Base-by-base conservation (phyloP, 2,888 invertebrate genomes). In the Sinotaia quadrata region DNA sequence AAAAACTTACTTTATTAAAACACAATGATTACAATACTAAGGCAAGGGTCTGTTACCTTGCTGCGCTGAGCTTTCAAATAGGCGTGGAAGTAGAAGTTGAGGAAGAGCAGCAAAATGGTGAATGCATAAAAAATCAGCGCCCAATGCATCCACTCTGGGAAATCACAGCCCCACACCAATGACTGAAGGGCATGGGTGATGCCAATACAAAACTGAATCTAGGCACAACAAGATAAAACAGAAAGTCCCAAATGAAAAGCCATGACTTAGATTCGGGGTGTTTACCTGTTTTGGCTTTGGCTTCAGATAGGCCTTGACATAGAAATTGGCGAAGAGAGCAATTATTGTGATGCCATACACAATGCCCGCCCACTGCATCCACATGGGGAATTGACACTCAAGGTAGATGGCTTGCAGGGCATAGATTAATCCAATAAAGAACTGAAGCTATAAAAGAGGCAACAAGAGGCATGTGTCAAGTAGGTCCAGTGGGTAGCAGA, bases 321-420 rank as follows among this genome's bases (percentile, higher is more conserved):
- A 97, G 91, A 96, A 97, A 89, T 96, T 95, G 87, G 93, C 93
- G 91, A 97, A 97, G 59, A 97, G 91, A 92, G 95, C 94, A 91
- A 95, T 94, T 92, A 97, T 97, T 92, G 96, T 94, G 76, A 96
- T 93, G 1, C 96, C 97, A 89, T 97, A 96, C 91, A 94, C 93
- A 2, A 86, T 74, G 15, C 81, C 84, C 3, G 80, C 75, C 74
- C 78, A 82, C 71, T 80, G 78, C 83, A 86, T 85, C 82, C 84
- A 85, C 36, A 75, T 69, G 47, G 86, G 85, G 72, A 78, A 85
- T 37, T 80, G 78, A 71, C 86, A 86, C 24, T 80, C 81, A 44
- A 76, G 60, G 57, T 78, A 73, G 56, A 85, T 71, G 71, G 78
- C 76, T 68, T 84, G 80, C 31, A 84, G 60, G 58, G 83, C 83